phyloP scores from a whole-genome alignment of 2,113 vertebrate genomes.

The Neofelis nebulosa region DNA sequence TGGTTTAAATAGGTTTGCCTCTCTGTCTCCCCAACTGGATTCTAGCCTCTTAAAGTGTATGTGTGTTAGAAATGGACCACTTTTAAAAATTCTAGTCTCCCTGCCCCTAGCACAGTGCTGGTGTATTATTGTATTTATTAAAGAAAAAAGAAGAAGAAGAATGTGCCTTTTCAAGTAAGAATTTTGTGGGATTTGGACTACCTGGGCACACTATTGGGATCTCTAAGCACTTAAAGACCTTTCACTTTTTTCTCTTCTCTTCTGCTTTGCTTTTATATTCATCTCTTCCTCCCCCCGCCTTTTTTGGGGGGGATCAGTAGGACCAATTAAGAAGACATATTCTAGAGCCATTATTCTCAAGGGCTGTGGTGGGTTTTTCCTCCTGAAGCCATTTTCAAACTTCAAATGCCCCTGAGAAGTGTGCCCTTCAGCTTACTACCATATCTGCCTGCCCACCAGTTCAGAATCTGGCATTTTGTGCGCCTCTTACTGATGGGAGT shows the following conservation, averaged over 20 bases:
- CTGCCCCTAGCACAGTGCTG: background rate
- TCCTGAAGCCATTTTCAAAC: background rate
- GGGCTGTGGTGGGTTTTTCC: background rate
- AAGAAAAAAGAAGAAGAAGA: background rate
- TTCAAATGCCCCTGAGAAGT: no score
- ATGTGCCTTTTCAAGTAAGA: conserved; percentile 1
- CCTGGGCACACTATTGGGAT: background rate
- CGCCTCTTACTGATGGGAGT: background rate
- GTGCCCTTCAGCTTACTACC: background rate
- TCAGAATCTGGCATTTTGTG: background rate
- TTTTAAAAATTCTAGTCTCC: background rate
- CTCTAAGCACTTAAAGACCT: background rate
- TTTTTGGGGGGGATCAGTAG: background rate
- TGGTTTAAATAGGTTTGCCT: background rate
- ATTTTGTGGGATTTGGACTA: background rate
- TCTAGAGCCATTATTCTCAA: background rate
- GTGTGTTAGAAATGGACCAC: background rate
- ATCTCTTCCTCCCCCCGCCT: background rate
- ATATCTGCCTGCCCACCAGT: background rate
- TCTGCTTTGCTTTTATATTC: background rate
- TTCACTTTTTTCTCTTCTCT: background rate
- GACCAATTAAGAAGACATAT: background rate
- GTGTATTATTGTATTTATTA: background rate
- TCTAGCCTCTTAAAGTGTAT: background rate
- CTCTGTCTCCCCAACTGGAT: background rate